Conservation (phyloP, 2,797 vertebrate genomes). For the Trichosurus vulpecula region DNA sequence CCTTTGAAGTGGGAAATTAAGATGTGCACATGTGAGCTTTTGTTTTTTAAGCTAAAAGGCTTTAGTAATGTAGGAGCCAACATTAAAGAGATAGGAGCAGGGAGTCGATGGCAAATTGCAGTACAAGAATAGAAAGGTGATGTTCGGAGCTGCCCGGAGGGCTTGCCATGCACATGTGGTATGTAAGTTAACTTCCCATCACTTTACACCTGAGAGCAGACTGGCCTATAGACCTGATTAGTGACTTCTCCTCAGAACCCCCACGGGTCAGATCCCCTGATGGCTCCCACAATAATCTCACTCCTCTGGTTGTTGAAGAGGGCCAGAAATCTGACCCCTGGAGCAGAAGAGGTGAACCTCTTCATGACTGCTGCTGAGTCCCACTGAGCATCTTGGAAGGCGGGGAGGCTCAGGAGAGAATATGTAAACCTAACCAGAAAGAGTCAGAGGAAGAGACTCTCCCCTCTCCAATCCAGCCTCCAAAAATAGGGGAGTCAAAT, state of each 20-base stretch:
- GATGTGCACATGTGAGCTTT: neutral
- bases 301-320: neutral
- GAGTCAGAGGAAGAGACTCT: neutral
- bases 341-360: constrained; percentile 2
- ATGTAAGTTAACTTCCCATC: neutral
- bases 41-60: neutral
- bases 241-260: neutral
- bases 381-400: neutral
- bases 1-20: neutral
- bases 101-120: neutral
- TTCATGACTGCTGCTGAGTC: constrained; percentile 6
- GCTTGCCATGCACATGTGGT: neutral
- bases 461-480: neutral
- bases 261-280: neutral
- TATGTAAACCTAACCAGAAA: neutral
- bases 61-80: neutral
- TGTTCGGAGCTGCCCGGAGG: neutral
- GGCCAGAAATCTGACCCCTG: constrained; percentile 4
- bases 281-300: neutral
- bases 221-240: neutral
- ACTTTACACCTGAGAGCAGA: neutral
- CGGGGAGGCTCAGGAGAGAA: constrained; percentile 6
- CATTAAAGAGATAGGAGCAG: neutral
- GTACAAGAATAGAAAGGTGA: neutral
- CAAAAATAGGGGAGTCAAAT: neutral